Base-by-base conservation (phyloP, 2,113 vertebrate species). In the Neotoma lepida region DNA sequence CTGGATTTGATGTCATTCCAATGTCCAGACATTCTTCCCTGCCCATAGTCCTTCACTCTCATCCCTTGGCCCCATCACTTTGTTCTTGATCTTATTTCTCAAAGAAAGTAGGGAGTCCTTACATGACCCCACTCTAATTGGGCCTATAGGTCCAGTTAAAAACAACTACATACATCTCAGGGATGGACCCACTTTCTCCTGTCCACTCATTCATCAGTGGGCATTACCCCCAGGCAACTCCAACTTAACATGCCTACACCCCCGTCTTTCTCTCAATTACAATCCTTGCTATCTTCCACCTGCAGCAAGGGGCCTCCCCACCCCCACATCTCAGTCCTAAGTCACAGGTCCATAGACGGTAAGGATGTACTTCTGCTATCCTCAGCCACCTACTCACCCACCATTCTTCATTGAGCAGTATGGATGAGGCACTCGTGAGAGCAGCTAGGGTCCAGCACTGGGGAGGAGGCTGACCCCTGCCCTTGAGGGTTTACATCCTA, bases 41-140 rank as follows among this genome's bases (percentile, higher is more conserved):
- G 28, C 58, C 44, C 51, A 73, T 44, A 17, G n/a, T 44, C 70
- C 51, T 33, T 54, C 30, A 39, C 10, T 70, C 39, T 64, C n/a
- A 3, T 10, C 28, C 46, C 13, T 2, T 1, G 12, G 70, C 26
- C n/a, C 63, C 0, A 0, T 1, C 1, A 1, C 89, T 88, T 30
- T 66, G 64, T 66, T 66, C 64, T 66, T 33, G 64, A 66, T 66
- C 64, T 66, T n/a, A 71, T 71, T 71, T 71, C 7, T 39, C 68
- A 39, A 71, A 71, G 68, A 39, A 39, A 71, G n/a, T 4, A 70
- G 68, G n/a, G 66, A 3, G 8, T 71, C 35, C 68, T 71, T 39
- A 39, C 8, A 20, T 70, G 68, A 70, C n/a, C 68, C 18, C 18
- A 71, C 68, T 71, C 18, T 71, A 20, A 71, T 4, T 22, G 68